Evolutionary conservation across 2,113 vertebrate genomes (phyloP), one percentile per base, ranked within the genome.

Genomic region (Rhadina sibilatrix): DNA sequence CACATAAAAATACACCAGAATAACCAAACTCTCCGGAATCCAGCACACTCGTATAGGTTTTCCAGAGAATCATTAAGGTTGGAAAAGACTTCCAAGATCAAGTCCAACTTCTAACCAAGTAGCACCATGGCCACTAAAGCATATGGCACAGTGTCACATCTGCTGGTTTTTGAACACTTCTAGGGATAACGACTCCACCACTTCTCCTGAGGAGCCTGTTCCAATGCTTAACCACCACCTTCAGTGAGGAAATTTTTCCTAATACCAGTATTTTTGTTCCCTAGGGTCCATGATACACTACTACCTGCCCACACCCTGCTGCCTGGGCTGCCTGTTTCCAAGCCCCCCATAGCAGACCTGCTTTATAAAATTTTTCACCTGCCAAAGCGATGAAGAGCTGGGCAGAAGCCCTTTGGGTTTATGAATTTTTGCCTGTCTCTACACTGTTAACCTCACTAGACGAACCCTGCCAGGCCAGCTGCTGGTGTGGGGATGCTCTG

Each of bases 271-370:
- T 19, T 78, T 60, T 44, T 31, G 22, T 23, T 40, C 11, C 40
- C 40, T 37, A 0, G 0, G 5, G 60, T 5, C 30, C 24, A 12
- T 0, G 1, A 38, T 11, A 23, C 56, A 21, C 35, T 2, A 0
- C 37, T 11, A 25, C 33, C 12, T 40, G 24, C 25, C 49, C 31
- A 49, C 24, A 21, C 8, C 33, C 33, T 11, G 8, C 50, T 18
- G 15, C 44, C 38, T 5, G 8, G 5, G 9, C 46, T 27, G 7
- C 5, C 1, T 1, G 1, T 46, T 50, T 28, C 35, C 60, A 44
- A n/a, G 52, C 19, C 12, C 13, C 12, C 6, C 33, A 8, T 5
- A 16, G 30, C 56, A 76, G 30, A 37, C 2, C 13, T 35, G 3
- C 18, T 72, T 76, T 46, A 19, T 6, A 4, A 5, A 17, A 19